Evolutionary conservation across 2,113 vertebrate genomes (phyloP), one percentile per base, ranked within the genome.

Genomic region (Cephalopterus ornatus): DNA sequence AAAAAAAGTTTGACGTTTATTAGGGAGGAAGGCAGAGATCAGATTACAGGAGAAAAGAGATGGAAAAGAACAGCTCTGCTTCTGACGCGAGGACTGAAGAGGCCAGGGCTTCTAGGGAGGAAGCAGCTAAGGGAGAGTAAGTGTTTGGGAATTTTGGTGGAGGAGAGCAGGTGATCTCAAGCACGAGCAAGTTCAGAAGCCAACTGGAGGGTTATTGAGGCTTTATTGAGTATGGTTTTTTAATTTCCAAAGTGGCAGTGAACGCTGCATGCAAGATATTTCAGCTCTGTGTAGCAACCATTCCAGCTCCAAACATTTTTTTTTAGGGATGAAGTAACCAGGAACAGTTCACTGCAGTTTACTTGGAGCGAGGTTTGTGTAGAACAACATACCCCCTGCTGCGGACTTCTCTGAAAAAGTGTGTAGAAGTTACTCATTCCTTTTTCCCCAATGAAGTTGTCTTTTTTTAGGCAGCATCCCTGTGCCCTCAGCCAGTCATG

Each of bases 231-330:
- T 52, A 30, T n/a, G 35, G 19, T 2, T 92, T 90, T 89, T 33
- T 56, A 44, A 41, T 78, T 88, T 52, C 27, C 39, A 18, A 22
- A 67, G 42, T 61, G 79, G 41, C 71, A 42, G 49, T 82, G 76
- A 63, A 19, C 0, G 0, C 3, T 5, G 22, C 13, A 0, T 39
- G 11, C 2, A 11, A 35, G 26, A 6, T 30, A 7, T 12, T 74
- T 68, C 24, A 61, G 46, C 42, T 89, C 58, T 49, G 6, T 33
- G 41, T 56, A 52, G 52, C 56, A 46, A 5, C 23, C 42, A 9
- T 44, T 44, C 61, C 2, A 2, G 14, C 56, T 33, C 12, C 28
- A 33, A 44, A 46, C 72, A 23, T 0, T n/a, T n/a, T 33, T 26
- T 26, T n/a, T 20, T 68, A 53, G 65, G 44, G 65, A 32, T 49